Evolutionary conservation across 2,797 vertebrate species (phyloP), one percentile per base, ranked within the genome.

Genomic region (Hippoglossus hippoglossus): DNA sequence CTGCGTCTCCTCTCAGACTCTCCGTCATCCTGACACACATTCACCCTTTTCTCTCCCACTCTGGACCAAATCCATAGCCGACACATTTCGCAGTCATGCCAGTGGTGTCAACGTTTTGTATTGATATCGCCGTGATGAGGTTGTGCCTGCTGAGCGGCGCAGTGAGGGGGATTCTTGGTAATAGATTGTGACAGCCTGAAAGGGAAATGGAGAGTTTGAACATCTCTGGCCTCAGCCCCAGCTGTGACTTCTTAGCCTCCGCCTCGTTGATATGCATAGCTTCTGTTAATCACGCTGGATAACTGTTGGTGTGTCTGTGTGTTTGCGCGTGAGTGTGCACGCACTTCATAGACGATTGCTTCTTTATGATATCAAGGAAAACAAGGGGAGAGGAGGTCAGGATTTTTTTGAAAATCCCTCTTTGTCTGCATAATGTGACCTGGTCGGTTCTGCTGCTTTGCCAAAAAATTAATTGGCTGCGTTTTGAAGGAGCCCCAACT

Each of bases 211-310:
- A 85, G 86, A 85, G 73, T 89, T 82, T 74, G 79, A 88, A 81
- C 80, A 85, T 85, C 79, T 81, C 67, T 55, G 75, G 67, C 63
- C 21, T 70, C 36, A 41, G 77, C 85, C 41, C 81, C 93, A 93
- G 91, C 90, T 93, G 93, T 86, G 90, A 76, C 88, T 90, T 86
- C 88, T 90, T 90, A 85, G 87, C 74, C 75, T 70, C 52, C 63
- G 63, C 79, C 86, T 94, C 50, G 65, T 94, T 93, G 87, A 91
- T 94, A 94, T 93, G 92, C 93, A 93, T 94, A 90, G 90, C 82
- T 87, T 89, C 75, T 71, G 86, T 88, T 89, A 89, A 85, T 85
- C 80, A 79, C 12, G 10, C 71, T 61, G 62, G 83, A 74, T 79
- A 84, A 81, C 73, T 49, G 44, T 47, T 73, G 64, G 46, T 60